Percentiles rank a stretch among this genome's conserved stretches.
These are phyloP conservation scores for Diadumene lineata DNA, from an alignment of 92 coral and sea anemone genomes.

Conservation along the genomic window DNA sequence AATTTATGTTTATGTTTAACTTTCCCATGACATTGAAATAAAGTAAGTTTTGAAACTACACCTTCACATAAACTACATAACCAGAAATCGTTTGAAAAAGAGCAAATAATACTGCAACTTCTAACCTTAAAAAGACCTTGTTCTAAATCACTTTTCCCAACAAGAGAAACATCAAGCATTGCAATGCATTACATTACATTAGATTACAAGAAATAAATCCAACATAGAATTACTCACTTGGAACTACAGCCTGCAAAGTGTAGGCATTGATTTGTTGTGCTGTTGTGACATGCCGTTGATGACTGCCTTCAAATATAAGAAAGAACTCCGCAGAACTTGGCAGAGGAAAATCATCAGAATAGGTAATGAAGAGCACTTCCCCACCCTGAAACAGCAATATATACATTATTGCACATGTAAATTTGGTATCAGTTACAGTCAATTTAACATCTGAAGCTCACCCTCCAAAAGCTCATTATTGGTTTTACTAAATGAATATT, in stretches of 20 bases:
- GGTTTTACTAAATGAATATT: too few species aligned
- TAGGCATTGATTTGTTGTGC: slow-evolving; percentile 69
- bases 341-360: slow-evolving; percentile 81
- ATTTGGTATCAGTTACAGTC: too few species aligned
- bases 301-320: slow-evolving; percentile 77
- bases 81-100: too few species aligned
- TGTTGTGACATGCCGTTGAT: slow-evolving; percentile 80
- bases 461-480: too few species aligned
- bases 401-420: background rate
- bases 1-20: background rate
- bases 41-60: too few species aligned
- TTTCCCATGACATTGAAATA: background rate
- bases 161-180: too few species aligned
- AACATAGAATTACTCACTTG: background rate
- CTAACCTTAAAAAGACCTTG: too few species aligned
- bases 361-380: slow-evolving; percentile 74
- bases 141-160: too few species aligned
- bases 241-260: slow-evolving; percentile 63
- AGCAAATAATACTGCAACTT: too few species aligned
- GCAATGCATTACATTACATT: too few species aligned
- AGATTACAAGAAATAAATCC: background rate
- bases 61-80: too few species aligned
- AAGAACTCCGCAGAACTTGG: slow-evolving; percentile 78
- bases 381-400: slow-evolving; percentile 63
- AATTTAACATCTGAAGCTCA: too few species aligned